phyloP scores from a whole-genome alignment of 2,888 invertebrate species.

The Physocephala rufipes region DNA sequence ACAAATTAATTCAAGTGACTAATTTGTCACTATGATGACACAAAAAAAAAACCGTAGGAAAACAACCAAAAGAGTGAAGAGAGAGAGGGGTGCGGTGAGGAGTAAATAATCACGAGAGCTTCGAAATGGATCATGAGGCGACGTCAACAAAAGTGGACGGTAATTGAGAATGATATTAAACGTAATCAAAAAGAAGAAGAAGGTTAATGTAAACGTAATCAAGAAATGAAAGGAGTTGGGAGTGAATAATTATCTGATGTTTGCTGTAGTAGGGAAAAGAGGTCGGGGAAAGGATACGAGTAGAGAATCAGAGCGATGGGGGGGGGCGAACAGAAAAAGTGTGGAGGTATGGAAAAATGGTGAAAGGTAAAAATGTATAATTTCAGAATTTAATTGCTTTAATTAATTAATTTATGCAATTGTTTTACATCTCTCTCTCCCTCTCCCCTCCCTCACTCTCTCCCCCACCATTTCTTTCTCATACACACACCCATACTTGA shows the following conservation, averaged over 20 bases:
- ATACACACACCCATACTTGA: too few species aligned
- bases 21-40: conserved; percentile 37
- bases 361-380: conserved; percentile 47
- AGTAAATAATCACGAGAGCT: background rate
- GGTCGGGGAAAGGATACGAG: background rate
- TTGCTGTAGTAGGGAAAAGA: too few species aligned
- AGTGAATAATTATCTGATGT: too few species aligned
- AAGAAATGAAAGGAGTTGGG: too few species aligned
- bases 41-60: background rate
- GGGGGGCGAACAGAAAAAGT: too few species aligned
- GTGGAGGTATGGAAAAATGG: background rate
- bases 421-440: conserved; percentile 18
- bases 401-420: conserved; percentile 59
- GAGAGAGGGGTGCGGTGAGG: too few species aligned
- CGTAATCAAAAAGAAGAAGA: too few species aligned
- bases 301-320: too few species aligned
- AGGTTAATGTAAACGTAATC: too few species aligned
- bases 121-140: too few species aligned
- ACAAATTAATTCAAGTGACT: conserved; percentile 27
- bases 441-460: background rate
- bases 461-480: background rate
- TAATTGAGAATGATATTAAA: too few species aligned
- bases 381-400: conserved; percentile 62
- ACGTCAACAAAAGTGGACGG: too few species aligned
- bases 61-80: background rate